Percentiles rank a stretch among this genome's conserved stretches.
These are phyloP conservation scores for Pseudomugil tenellus DNA, from an alignment of 2,797 vertebrate genomes.

Conservation along the genomic window DNA sequence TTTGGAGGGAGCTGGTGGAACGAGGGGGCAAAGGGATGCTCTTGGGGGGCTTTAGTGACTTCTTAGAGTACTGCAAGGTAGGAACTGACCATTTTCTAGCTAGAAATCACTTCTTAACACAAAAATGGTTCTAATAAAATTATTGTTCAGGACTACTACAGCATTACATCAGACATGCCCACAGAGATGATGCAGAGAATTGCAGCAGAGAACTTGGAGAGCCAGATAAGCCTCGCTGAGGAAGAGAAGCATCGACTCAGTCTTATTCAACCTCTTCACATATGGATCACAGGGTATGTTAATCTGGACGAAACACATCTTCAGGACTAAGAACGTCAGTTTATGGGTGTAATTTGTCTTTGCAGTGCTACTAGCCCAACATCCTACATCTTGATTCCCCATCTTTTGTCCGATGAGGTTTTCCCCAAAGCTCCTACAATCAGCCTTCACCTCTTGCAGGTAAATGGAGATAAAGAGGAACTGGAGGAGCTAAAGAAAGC, in stretches of 20 bases:
- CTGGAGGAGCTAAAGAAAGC: constrained; percentile 80
- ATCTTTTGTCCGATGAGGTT: constrained; percentile 82
- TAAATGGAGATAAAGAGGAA: constrained; percentile 52
- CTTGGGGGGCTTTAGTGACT: constrained; percentile 90
- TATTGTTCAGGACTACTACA: constrained; percentile 85
- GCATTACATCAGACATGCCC: constrained; percentile 82
- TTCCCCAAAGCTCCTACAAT: constrained; percentile 80
- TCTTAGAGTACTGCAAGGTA: constrained; percentile 91
- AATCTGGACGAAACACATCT: background rate
- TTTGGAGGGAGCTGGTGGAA: constrained; percentile 94
- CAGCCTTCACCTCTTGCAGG: constrained; percentile 88
- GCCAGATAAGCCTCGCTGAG: constrained; percentile 62
- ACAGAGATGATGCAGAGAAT: constrained; percentile 82
- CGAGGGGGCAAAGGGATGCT: constrained; percentile 89
- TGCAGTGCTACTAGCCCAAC: constrained; percentile 84
- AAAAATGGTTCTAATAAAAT: background rate
- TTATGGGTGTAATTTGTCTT: background rate
- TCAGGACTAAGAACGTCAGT: background rate
- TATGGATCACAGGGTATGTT: constrained; percentile 92
- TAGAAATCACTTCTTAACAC: background rate
- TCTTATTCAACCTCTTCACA: constrained; percentile 79
- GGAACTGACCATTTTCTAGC: background rate
- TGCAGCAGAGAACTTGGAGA: constrained; percentile 87
- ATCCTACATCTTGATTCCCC: constrained; percentile 85
- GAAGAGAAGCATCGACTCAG: constrained; percentile 66